Conservation (phyloP, 1,140 invertebrate species). For the Listronotus bonariensis region DNA sequence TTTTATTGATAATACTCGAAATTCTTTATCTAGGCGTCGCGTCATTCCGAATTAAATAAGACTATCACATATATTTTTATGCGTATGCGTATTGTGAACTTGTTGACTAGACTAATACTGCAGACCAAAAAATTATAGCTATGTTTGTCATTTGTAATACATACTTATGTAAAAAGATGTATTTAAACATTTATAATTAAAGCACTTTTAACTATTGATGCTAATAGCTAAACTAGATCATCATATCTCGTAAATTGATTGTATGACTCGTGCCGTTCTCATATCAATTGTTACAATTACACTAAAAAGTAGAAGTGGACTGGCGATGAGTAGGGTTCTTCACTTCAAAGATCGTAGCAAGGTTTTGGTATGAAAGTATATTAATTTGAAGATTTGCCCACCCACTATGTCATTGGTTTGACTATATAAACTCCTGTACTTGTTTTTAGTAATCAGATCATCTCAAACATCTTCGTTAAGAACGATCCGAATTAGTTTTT, state of each 20-base stretch:
- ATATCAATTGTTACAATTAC: constrained; percentile 13
- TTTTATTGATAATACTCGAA: no score
- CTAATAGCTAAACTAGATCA: no score
- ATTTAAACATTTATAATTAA: no score
- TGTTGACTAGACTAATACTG: no score
- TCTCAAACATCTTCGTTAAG: constrained; percentile 31
- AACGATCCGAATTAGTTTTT: constrained; percentile 5
- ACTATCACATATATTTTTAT: no score
- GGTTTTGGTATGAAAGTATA: constrained; percentile 54
- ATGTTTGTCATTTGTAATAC: no score
- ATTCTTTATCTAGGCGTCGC: no score
- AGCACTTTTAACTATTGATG: no score
- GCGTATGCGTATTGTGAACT: no score
- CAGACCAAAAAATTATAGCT: no score
- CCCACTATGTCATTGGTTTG: constrained; percentile 49
- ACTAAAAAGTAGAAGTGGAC: constrained; percentile 4
- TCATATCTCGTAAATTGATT: background rate
- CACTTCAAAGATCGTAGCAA: constrained; percentile 32
- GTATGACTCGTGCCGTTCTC: constrained; percentile 9
- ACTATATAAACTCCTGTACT: constrained; percentile 50
- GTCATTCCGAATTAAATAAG: no score
- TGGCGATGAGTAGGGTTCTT: constrained; percentile 22
- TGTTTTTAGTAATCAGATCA: constrained; percentile 49
- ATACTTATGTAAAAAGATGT: no score
- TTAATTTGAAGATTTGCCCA: constrained; percentile 48